These are phyloP conservation scores for Mimachlamys varia DNA, from an alignment of 2,888 invertebrate genomes.

Conservation along the genomic window DNA sequence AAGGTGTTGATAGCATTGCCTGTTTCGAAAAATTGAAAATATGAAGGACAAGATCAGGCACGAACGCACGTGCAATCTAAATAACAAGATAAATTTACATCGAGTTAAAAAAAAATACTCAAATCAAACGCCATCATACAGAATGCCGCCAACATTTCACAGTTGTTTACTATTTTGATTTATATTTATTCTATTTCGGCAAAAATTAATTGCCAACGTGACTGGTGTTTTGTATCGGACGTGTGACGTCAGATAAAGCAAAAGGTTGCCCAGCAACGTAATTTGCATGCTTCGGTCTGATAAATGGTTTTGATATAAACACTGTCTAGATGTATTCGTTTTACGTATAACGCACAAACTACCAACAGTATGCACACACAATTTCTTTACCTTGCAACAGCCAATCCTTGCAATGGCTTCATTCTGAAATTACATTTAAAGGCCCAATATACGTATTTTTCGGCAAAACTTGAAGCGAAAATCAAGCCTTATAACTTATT, in stretches of 20 bases:
- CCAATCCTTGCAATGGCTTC: not conserved
- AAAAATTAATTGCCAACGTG: not conserved
- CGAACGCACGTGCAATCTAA: too few relatives aligned
- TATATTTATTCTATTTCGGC: not conserved
- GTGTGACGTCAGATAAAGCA: not conserved
- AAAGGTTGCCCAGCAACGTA: constrained; percentile 11
- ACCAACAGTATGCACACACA: constrained; percentile 2
- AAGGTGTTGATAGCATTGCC: too few relatives aligned
- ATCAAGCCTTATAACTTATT: too few relatives aligned
- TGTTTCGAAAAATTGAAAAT: too few relatives aligned
- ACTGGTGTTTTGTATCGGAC: not conserved
- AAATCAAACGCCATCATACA: too few relatives aligned
- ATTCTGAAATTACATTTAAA: not conserved
- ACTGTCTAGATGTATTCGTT: not conserved
- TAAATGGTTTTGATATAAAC: not conserved
- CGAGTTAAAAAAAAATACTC: too few relatives aligned
- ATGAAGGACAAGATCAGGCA: too few relatives aligned
- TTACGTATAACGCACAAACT: not conserved
- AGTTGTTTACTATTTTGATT: not conserved
- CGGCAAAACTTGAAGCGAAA: too few relatives aligned
- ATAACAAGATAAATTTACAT: too few relatives aligned
- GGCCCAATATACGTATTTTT: too few relatives aligned
- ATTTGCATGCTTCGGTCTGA: not conserved
- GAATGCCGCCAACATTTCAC: too few relatives aligned
- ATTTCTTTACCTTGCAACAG: not conserved